Conservation (phyloP, 2,113 vertebrate genomes). For the Mohoua ochrocephala region DNA sequence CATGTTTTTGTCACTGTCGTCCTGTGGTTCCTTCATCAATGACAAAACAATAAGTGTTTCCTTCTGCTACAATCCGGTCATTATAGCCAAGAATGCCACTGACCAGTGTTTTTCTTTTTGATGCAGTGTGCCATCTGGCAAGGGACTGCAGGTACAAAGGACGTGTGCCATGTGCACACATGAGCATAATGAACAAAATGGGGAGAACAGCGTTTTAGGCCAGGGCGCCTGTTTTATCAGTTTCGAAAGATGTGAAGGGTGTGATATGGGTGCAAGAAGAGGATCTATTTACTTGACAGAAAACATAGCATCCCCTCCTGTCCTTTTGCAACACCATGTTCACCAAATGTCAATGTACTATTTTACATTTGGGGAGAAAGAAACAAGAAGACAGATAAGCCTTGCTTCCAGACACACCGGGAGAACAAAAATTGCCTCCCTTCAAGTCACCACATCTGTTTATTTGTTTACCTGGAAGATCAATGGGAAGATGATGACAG, state of each 20-base stretch:
- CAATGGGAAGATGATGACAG: constrained; percentile 3
- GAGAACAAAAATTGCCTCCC: not conserved
- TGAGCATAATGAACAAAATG: not conserved
- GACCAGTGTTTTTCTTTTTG: not conserved
- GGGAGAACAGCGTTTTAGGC: not conserved
- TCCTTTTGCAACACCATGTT: not conserved
- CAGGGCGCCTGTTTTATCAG: not conserved
- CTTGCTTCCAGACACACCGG: not conserved
- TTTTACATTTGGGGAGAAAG: not conserved
- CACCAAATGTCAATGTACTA: not conserved
- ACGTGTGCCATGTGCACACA: not conserved
- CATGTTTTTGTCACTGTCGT: not conserved
- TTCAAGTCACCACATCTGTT: constrained; percentile 1
- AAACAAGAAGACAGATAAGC: not conserved
- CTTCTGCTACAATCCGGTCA: not conserved
- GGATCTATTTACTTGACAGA: not conserved
- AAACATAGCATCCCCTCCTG: not conserved
- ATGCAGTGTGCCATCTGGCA: not conserved
- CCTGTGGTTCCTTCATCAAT: not conserved
- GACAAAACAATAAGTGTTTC: not conserved
- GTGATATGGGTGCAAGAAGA: not conserved
- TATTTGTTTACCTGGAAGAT: constrained; percentile 43
- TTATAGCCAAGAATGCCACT: not conserved
- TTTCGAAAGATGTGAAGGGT: not conserved
- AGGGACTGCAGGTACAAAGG: not conserved